phyloP scores from a whole-genome alignment of 2,797 vertebrate genomes.

The Mionectes olivaceus region DNA sequence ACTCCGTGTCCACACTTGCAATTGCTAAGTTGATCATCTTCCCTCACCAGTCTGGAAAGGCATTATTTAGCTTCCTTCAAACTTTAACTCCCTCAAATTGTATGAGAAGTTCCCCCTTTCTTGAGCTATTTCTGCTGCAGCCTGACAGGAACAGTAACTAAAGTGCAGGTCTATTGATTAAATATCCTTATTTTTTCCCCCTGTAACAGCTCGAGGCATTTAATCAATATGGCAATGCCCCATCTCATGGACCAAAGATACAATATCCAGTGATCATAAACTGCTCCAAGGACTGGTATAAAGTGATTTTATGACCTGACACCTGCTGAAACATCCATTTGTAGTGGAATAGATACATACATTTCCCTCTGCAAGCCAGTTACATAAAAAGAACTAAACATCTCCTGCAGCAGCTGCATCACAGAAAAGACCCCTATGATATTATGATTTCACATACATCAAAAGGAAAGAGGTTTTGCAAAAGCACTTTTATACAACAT shows the following conservation, averaged over 20 bases:
- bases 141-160: conserved; percentile 61
- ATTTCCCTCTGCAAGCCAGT: conserved; percentile 28
- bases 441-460: conserved; percentile 11
- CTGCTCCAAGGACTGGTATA: conserved; percentile 6
- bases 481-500: background rate
- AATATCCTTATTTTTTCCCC: conserved; percentile 41
- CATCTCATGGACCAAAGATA: conserved; percentile 36
- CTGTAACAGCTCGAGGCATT: conserved; percentile 47
- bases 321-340: background rate
- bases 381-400: conserved; percentile 24
- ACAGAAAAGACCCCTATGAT: background rate
- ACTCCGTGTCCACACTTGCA: background rate
- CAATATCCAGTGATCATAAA: conserved; percentile 48
- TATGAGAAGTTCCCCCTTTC: background rate
- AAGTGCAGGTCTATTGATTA: conserved; percentile 67
- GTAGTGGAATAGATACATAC: conserved; percentile 1
- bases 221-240: conserved; percentile 69
- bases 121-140: conserved; percentile 45
- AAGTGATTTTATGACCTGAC: conserved; percentile 49
- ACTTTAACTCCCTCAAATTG: background rate
- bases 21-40: conserved; percentile 10
- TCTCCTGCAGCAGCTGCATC: background rate
- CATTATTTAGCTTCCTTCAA: background rate
- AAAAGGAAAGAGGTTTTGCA: background rate
- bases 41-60: background rate